Evolutionary conservation across 2,888 invertebrate species (phyloP), one percentile per base, ranked within the genome.

Genomic region (Hirtodrosophila confusa): DNA sequence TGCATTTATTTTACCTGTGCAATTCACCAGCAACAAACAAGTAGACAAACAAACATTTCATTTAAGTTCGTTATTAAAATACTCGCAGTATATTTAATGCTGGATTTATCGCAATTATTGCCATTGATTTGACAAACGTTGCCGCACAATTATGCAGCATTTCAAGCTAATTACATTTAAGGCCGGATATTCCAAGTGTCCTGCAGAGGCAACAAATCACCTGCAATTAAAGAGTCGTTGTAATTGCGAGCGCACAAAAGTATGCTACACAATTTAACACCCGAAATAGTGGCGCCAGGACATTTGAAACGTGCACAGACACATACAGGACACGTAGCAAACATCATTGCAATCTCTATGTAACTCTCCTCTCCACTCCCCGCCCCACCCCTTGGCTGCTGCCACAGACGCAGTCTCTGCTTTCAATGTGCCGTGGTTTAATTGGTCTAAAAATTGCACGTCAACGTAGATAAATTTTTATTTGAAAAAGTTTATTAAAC

Each of bases 401-500:
- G 17, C 17, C 17, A 17, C 17, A 17, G 17, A 17, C 12, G 35
- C 47, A 27, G 27, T 24, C 24, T 12, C 48, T 51, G 17, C 55
- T 55, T 54, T 47, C 44, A 61, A 54, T 74, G 83, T 48, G 55
- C 60, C 49, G 58, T 74, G 67, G 75, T 87, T 89, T 88, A 89
- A 89, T 89, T 89, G 89, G 75, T 80, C 78, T 74, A 86, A 85
- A 86, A 88, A 88, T 88, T 89, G 83, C 88, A 85, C 86, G 89
- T 88, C 89, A 89, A 80, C 85, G 80, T 78, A 68, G 68, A 79
- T 86, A 85, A 77, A 85, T 83, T 85, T 87, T 87, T 86, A 85
- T 87, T 85, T 78, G 76, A 86, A 87, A 85, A 85, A 85, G 83
- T 85, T 87, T 87, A 87, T 87, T 85, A 85, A 85, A 79, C 87